phyloP scores from a whole-genome alignment of 2,888 invertebrate species.

The Periphyllus acericola region DNA sequence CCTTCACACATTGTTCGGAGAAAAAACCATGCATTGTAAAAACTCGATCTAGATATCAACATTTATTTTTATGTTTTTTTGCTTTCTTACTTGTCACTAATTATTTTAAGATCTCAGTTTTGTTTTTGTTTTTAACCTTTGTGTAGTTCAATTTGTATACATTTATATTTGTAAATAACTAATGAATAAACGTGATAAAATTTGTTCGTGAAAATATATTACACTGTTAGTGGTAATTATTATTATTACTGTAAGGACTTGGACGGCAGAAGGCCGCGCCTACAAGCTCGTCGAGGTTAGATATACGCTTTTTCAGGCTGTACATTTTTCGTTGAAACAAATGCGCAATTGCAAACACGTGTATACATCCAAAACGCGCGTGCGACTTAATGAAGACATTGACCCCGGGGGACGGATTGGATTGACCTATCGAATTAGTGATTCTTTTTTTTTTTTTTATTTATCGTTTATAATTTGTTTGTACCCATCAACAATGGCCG shows the following conservation, averaged over 20 bases:
- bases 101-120: slow-evolving; percentile 6
- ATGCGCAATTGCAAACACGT: slow-evolving; percentile 29
- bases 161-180: slow-evolving; percentile 2
- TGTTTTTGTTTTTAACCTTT: not conserved
- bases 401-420: slow-evolving; percentile 48
- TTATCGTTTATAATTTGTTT: slow-evolving; percentile 41
- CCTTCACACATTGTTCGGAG: not conserved
- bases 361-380: not conserved
- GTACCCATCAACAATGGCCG: slow-evolving; percentile 24
- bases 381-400: slow-evolving; percentile 41
- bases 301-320: slow-evolving; percentile 5
- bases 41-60: not conserved
- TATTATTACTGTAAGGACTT: not conserved
- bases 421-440: slow-evolving; percentile 59
- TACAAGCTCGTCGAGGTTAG: slow-evolving; percentile 29
- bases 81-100: not conserved
- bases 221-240: slow-evolving; percentile 5
- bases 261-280: slow-evolving; percentile 34
- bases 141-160: not conserved
- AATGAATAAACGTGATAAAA: slow-evolving; percentile 7
- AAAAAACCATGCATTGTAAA: not conserved
- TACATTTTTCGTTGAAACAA: slow-evolving; percentile 23
- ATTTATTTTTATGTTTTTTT: not conserved
- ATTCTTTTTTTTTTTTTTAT: slow-evolving; percentile 35
- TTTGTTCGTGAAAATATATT: slow-evolving; percentile 13